Evolutionary conservation across 2,888 invertebrate genomes (phyloP).

Genomic region (Pachymerium ferrugineum): DNA sequence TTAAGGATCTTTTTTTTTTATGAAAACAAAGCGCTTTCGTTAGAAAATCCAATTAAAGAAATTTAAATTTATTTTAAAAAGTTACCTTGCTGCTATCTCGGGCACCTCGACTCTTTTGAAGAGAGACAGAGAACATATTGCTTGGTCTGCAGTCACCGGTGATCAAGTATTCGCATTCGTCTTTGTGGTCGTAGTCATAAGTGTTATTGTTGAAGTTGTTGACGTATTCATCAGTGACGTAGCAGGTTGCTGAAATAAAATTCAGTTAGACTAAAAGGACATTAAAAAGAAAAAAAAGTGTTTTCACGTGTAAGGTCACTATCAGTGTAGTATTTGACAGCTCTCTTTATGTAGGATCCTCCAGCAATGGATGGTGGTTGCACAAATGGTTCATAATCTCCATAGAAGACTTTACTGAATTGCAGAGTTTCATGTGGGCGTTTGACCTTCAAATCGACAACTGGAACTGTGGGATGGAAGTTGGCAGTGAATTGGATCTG

Average conservation of each 20-base stretch:
- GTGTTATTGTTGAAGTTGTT: background rate
- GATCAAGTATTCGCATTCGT: background rate
- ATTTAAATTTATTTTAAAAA: too few relatives aligned
- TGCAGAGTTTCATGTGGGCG: background rate
- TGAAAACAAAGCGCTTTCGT: too few relatives aligned
- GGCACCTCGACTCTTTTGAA: background rate
- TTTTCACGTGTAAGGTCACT: background rate
- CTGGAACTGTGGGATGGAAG: background rate
- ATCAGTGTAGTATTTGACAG: background rate
- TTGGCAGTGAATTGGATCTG: background rate
- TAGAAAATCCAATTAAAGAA: too few relatives aligned
- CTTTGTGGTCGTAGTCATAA: background rate
- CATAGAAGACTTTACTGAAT: background rate
- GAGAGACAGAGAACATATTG: background rate
- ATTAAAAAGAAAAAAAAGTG: too few relatives aligned
- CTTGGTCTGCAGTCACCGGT: background rate
- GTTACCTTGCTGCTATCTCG: background rate
- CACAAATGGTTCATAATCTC: background rate
- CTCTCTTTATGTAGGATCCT: background rate
- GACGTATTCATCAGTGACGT: background rate
- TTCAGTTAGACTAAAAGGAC: too few relatives aligned
- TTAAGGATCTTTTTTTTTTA: background rate
- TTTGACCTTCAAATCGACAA: background rate
- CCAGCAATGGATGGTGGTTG: background rate
- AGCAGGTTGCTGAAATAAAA: background rate